Percentiles rank a stretch among this genome's conserved stretches.
Evolutionary conservation across 2,113 vertebrate genomes (phyloP).

Genomic region (Tinamus guttatus): DNA sequence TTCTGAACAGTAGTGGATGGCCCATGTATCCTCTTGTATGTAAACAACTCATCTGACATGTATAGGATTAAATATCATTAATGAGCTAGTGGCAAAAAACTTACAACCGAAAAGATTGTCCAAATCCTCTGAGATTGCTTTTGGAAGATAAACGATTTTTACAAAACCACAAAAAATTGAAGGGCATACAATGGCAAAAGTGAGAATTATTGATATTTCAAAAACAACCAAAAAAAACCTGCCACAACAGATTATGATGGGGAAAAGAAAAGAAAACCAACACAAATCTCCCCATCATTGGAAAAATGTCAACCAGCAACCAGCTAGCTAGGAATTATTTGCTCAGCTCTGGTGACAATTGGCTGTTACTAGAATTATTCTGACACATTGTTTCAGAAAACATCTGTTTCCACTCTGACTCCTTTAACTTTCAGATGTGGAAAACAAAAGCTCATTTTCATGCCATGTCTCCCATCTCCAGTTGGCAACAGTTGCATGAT

Average conservation of each 20-base stretch:
- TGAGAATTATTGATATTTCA: not conserved
- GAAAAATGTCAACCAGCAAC: constrained; percentile 7
- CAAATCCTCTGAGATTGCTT: not conserved
- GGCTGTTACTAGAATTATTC: constrained; percentile 44
- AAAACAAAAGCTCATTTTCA: constrained; percentile 70
- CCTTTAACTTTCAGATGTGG: constrained; percentile 70
- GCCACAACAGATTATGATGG: not conserved
- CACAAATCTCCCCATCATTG: not conserved
- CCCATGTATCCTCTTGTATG: not conserved
- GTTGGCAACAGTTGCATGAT: constrained; percentile 45
- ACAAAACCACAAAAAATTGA: not conserved
- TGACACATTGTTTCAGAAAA: constrained; percentile 50
- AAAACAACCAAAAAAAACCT: not conserved
- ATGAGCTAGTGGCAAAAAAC: not conserved
- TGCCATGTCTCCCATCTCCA: constrained; percentile 53
- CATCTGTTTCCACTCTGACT: constrained; percentile 52
- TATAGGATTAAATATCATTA: not conserved
- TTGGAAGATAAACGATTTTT: not conserved
- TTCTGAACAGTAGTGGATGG: not conserved
- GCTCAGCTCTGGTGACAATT: constrained; percentile 5
- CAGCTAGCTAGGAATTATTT: constrained; percentile 47
- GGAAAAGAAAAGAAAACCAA: too few species aligned
- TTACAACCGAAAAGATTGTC: not conserved
- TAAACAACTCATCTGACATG: not conserved
- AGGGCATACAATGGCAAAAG: not conserved